Percentiles rank a stretch among this genome's conserved stretches.
Conservation (phyloP, 2,888 invertebrate genomes). For the Camptogramma bilineatum region DNA sequence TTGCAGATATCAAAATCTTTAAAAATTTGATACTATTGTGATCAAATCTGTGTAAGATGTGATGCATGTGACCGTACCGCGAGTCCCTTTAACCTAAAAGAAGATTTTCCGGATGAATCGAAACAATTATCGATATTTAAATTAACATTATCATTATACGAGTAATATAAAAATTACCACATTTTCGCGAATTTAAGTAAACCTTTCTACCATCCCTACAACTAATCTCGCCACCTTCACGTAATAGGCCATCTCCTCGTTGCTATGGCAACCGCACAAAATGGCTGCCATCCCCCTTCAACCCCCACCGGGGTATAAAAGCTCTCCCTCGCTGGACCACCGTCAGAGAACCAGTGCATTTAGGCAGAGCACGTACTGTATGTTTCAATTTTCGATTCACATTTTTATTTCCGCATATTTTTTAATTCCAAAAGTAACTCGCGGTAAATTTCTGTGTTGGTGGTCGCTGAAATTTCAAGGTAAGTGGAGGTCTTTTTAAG, state of each 20-base stretch:
- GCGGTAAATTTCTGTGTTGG: slow-evolving; percentile 53
- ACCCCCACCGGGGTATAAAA: slow-evolving; percentile 71
- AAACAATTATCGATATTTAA: too few relatives aligned
- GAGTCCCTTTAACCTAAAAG: too few relatives aligned
- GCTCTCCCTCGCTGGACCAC: slow-evolving; percentile 58
- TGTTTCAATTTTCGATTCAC: slow-evolving; percentile 57
- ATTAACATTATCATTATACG: background rate
- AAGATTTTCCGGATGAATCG: too few relatives aligned
- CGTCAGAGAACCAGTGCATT: slow-evolving; percentile 78
- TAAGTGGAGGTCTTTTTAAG: slow-evolving; percentile 55
- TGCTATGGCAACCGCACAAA: slow-evolving; percentile 76
- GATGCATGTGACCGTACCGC: too few relatives aligned
- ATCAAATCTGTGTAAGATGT: too few relatives aligned
- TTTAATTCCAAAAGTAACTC: slow-evolving; percentile 20
- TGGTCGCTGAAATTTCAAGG: slow-evolving; percentile 59
- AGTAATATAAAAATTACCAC: background rate
- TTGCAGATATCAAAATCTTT: too few relatives aligned
- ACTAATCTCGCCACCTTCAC: slow-evolving; percentile 83
- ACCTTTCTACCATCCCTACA: slow-evolving; percentile 67
- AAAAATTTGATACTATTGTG: too few relatives aligned
- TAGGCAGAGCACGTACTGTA: slow-evolving; percentile 58
- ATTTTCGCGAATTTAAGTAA: slow-evolving; percentile 42
- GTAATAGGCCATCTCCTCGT: slow-evolving; percentile 85
- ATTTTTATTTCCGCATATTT: slow-evolving; percentile 45
- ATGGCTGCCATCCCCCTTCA: slow-evolving; percentile 73